Evolutionary conservation across 2,888 invertebrate genomes (phyloP).

Genomic region (Leptogaster cylindrica): DNA sequence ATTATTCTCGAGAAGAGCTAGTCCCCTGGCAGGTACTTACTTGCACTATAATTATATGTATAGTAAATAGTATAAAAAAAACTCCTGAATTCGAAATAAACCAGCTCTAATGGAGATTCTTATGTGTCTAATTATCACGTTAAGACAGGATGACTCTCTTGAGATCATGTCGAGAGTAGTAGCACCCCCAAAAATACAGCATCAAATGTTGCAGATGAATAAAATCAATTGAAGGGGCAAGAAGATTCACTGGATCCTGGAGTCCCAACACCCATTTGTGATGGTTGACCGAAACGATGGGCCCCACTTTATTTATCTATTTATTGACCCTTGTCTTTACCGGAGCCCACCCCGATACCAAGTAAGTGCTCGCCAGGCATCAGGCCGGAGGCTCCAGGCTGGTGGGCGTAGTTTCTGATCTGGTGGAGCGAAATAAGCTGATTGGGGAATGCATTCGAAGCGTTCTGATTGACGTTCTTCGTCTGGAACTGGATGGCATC

Average conservation of each 20-base stretch:
- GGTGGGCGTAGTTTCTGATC: conserved; percentile 94
- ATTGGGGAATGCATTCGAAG: conserved; percentile 81
- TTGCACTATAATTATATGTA: conserved; percentile 15
- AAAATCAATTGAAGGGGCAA: conserved; percentile 2
- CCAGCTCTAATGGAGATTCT: conserved; percentile 37
- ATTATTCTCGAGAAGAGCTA: conserved; percentile 32
- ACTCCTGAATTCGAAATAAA: conserved; percentile 24
- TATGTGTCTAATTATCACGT: conserved; percentile 38
- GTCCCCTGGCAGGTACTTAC: conserved; percentile 31
- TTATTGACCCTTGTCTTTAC: conserved; percentile 39
- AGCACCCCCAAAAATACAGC: conserved; percentile 36
- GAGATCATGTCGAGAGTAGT: conserved; percentile 32
- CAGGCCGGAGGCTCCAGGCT: conserved; percentile 74
- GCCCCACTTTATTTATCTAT: neutral
- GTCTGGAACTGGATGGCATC: conserved; percentile 87
- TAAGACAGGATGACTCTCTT: conserved; percentile 39
- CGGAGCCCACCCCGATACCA: conserved; percentile 61
- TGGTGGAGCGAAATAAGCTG: conserved; percentile 95
- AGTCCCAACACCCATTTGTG: neutral
- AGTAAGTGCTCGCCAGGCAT: conserved; percentile 74
- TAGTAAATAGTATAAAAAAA: conserved; percentile 11
- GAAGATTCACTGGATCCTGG: conserved; percentile 1
- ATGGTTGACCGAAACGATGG: neutral
- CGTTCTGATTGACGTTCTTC: conserved; percentile 69
- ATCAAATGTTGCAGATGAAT: conserved; percentile 5